phyloP scores from a whole-genome alignment of 2,888 invertebrate genomes.

The Cryptophagus acutangulus region DNA sequence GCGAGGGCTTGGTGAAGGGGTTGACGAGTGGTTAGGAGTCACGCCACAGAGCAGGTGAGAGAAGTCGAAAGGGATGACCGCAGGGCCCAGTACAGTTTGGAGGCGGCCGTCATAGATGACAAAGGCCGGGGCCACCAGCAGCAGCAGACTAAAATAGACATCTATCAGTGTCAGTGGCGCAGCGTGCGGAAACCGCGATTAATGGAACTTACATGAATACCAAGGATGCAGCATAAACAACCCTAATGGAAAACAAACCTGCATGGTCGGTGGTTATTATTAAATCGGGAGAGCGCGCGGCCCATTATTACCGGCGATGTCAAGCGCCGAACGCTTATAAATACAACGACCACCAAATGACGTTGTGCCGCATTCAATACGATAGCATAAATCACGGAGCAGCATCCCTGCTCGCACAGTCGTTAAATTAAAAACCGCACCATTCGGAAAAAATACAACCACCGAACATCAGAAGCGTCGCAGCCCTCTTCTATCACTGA shows the following conservation, averaged over 20 bases:
- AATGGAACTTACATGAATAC: constrained; percentile 44
- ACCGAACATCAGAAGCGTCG: constrained; percentile 1
- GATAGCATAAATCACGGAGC: constrained; percentile 37
- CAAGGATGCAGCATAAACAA: constrained; percentile 41
- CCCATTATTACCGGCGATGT: constrained; percentile 30
- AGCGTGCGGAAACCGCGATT: constrained; percentile 40
- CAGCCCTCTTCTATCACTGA: constrained; percentile 37
- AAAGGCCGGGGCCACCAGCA: constrained; percentile 27
- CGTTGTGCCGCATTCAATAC: constrained; percentile 34
- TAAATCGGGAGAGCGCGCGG: constrained; percentile 29
- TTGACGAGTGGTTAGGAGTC: not conserved
- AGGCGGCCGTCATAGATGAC: constrained; percentile 31
- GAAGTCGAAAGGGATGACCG: not conserved
- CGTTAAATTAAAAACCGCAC: constrained; percentile 41
- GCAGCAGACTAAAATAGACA: constrained; percentile 36
- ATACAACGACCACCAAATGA: constrained; percentile 24
- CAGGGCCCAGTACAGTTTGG: constrained; percentile 4
- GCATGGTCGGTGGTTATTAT: constrained; percentile 32
- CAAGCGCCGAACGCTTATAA: constrained; percentile 27
- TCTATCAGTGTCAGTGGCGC: constrained; percentile 41
- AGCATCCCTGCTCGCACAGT: constrained; percentile 29
- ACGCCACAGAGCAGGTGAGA: constrained; percentile 5
- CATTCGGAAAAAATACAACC: constrained; percentile 28
- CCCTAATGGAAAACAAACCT: constrained; percentile 42
- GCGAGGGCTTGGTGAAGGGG: not conserved